phyloP scores from a whole-genome alignment of 2,888 invertebrate genomes.

The Drosophila niveifrons region DNA sequence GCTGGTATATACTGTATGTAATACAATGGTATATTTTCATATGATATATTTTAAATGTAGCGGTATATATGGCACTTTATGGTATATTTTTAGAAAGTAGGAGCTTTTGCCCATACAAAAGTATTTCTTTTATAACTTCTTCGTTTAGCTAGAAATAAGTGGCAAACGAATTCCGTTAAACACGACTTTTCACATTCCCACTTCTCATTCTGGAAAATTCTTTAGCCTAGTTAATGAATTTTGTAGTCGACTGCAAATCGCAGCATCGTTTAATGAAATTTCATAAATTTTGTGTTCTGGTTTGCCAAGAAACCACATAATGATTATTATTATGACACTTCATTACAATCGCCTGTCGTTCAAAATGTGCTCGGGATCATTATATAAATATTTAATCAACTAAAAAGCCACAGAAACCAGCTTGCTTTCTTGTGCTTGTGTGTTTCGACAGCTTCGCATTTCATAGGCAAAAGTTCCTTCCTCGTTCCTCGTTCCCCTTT shows the following conservation, averaged over 20 bases:
- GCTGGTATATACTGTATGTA: no score
- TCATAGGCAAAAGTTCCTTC: conserved; percentile 20
- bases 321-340: conserved; percentile 12
- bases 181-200: not conserved
- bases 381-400: conserved; percentile 36
- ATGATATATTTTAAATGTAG: no score
- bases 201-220: not conserved
- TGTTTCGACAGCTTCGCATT: conserved; percentile 5
- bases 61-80: no score
- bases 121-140: no score
- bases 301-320: not conserved
- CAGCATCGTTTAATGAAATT: not conserved
- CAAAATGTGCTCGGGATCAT: conserved; percentile 34
- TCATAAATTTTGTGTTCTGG: not conserved
- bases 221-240: not conserved
- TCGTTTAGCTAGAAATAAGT: not conserved
- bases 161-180: not conserved
- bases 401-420: conserved; percentile 11
- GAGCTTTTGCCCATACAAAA: no score
- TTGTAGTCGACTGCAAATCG: not conserved
- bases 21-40: no score
- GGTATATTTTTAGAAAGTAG: no score
- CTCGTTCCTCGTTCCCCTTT: not conserved
- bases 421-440: conserved; percentile 12
- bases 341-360: conserved; percentile 23